Evolutionary conservation across 2,797 vertebrate species (phyloP).

Genomic region (Monodelphis domestica): DNA sequence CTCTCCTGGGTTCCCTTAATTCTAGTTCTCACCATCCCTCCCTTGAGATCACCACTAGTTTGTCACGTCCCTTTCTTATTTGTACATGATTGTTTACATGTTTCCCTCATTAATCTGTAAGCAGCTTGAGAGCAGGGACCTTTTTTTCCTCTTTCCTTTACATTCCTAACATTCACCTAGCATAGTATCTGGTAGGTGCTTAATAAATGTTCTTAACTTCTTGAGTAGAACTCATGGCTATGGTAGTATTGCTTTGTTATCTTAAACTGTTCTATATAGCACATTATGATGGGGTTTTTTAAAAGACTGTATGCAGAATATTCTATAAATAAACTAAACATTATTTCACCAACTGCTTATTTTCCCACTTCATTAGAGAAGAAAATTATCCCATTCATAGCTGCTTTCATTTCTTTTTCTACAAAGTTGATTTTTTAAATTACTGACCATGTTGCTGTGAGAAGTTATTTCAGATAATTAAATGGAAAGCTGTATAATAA

Average conservation of each 20-base stretch:
- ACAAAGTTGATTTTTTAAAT: conserved; percentile 34
- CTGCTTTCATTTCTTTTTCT: conserved; percentile 55
- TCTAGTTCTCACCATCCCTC: neutral
- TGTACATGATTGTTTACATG: neutral
- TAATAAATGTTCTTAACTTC: neutral
- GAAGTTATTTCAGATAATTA: conserved; percentile 48
- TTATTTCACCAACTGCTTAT: conserved; percentile 52
- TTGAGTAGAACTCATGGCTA: conserved; percentile 1
- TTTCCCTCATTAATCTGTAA: neutral
- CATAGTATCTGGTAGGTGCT: neutral
- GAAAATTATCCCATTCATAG: conserved; percentile 68
- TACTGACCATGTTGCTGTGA: conserved; percentile 19
- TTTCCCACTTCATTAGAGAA: conserved; percentile 67
- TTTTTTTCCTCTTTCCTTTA: neutral
- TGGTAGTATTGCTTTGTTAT: neutral
- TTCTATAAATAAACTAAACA: conserved; percentile 53
- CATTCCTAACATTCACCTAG: neutral
- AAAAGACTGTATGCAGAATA: conserved; percentile 16
- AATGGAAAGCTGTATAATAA: conserved; percentile 10
- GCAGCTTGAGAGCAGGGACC: neutral
- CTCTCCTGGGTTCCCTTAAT: neutral
- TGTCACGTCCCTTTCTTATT: no score
- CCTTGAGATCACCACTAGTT: neutral
- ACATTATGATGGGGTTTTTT: conserved; percentile 6
- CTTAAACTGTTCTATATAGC: conserved; percentile 14